Conservation (phyloP, 2,797 vertebrate genomes). For the Melanotaenia trifasciata region DNA sequence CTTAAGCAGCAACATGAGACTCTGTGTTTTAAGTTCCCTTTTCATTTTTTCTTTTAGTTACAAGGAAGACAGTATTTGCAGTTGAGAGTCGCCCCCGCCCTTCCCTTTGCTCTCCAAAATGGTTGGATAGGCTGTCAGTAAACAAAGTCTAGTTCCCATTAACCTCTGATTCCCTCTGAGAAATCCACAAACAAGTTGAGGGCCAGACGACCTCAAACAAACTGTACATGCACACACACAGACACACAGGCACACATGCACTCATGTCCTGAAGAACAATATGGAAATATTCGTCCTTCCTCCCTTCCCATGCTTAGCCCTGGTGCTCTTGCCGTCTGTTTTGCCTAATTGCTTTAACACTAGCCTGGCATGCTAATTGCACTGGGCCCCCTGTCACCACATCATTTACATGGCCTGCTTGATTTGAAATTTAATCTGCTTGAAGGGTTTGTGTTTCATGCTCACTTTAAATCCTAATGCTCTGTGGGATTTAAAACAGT, state of each 20-base stretch:
- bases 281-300: conserved; percentile 82
- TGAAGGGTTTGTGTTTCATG: conserved; percentile 89
- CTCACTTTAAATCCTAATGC: conserved; percentile 87
- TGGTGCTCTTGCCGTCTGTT: conserved; percentile 82
- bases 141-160: conserved; percentile 76
- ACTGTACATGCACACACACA: conserved; percentile 30
- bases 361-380: conserved; percentile 87
- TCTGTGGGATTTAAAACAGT: conserved; percentile 80
- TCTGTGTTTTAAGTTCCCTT: conserved; percentile 37
- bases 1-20: conserved; percentile 60
- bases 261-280: conserved; percentile 78
- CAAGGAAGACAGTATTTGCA: conserved; percentile 51
- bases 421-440: conserved; percentile 88
- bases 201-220: conserved; percentile 61
- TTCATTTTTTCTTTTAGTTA: conserved; percentile 41
- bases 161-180: conserved; percentile 77
- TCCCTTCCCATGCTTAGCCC: conserved; percentile 73
- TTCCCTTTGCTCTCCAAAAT: conserved; percentile 43
- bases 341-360: conserved; percentile 87
- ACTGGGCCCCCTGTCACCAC: conserved; percentile 83
- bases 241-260: conserved; percentile 26
- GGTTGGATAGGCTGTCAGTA: conserved; percentile 63
- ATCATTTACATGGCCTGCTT: conserved; percentile 89
- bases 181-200: conserved; percentile 72
- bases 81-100: conserved; percentile 2